phyloP scores from a whole-genome alignment of 1,140 invertebrate species.

The Helicoverpa zea region DNA sequence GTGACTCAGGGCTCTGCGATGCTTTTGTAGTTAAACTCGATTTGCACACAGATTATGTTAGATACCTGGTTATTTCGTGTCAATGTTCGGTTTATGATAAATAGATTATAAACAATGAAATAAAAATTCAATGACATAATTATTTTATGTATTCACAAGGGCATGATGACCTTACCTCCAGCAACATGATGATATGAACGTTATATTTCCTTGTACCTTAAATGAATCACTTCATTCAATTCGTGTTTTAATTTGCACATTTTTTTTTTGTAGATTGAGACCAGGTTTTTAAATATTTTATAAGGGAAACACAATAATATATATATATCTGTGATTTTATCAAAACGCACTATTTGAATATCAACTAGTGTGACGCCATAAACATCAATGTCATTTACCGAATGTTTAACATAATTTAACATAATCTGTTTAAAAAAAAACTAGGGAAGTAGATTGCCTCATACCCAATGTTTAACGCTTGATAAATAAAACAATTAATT shows the following conservation, averaged over 20 bases:
- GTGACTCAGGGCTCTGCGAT: constrained; percentile 54
- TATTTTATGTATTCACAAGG: neutral
- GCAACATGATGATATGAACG: neutral
- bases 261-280: too few relatives aligned
- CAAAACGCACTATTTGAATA: constrained; percentile 22
- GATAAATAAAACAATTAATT: constrained; percentile 29
- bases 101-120: too few relatives aligned
- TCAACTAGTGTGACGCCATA: constrained; percentile 18
- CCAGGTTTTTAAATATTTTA: neutral
- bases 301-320: neutral
- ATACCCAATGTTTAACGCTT: neutral
- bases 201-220: neutral
- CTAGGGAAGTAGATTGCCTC: constrained; percentile 10
- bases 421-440: constrained; percentile 12
- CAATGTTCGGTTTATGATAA: neutral
- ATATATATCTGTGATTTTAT: neutral
- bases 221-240: neutral
- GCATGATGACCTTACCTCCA: neutral
- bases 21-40: constrained; percentile 14
- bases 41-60: constrained; percentile 28
- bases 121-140: too few relatives aligned
- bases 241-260: neutral
- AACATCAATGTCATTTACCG: constrained; percentile 39
- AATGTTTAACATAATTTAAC: constrained; percentile 34
- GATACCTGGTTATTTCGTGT: neutral